A percentile compares a stretch with the other conserved stretches of the same genome.
Conservation (phyloP, 1,140 invertebrate species). For the Chironomus striatipennis region DNA sequence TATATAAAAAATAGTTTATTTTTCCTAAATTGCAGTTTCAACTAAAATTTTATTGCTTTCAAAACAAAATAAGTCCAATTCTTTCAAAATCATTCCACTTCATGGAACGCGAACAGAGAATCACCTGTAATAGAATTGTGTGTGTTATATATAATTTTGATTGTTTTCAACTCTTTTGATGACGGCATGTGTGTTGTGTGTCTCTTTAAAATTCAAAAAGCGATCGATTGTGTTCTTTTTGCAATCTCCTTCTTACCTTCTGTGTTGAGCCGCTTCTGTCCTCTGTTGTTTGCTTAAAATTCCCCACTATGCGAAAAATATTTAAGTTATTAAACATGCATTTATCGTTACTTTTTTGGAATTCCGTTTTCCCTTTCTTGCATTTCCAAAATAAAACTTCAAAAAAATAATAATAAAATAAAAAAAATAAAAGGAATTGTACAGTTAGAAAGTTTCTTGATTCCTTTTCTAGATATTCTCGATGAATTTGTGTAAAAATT, state of each 20-base stretch:
- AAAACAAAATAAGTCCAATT: not conserved
- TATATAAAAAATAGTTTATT: no score
- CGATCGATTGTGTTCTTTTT: slow-evolving; percentile 19
- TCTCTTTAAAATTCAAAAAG: slow-evolving; percentile 23
- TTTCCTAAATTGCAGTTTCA: no score
- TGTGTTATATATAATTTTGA: slow-evolving; percentile 20
- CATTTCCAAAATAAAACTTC: not conserved
- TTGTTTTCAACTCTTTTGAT: slow-evolving; percentile 20
- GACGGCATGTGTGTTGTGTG: slow-evolving; percentile 21
- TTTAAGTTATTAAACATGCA: slow-evolving; percentile 17
- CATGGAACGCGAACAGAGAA: no score
- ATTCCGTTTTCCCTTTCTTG: slow-evolving; percentile 17
- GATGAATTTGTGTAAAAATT: not conserved
- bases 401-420: not conserved
- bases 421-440: not conserved
- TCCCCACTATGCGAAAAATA: not conserved
- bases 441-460: slow-evolving; percentile 6
- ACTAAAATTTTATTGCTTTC: not conserved
- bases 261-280: not conserved
- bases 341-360: slow-evolving; percentile 17
- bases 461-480: not conserved
- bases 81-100: not conserved
- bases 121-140: not conserved
- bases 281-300: not conserved
- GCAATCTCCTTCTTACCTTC: not conserved